A percentile compares a stretch with the other conserved stretches of the same genome.
phyloP scores from a whole-genome alignment of 2,888 invertebrate genomes.

The Eurois occulta region DNA sequence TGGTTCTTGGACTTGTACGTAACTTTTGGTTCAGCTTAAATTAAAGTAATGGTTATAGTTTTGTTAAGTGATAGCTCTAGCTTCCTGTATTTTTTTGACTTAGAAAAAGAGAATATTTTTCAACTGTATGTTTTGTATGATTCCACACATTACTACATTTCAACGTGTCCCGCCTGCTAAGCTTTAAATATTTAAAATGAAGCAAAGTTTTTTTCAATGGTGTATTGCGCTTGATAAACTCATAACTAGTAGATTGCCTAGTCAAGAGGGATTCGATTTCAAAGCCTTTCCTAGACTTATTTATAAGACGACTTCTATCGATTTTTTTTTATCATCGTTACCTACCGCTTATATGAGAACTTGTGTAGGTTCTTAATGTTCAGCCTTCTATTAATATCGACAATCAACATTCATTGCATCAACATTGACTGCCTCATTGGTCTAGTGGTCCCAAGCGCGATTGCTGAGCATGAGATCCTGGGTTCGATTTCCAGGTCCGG shows the following conservation, averaged over 20 bases:
- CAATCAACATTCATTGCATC: no score
- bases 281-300: no score
- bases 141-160: not conserved
- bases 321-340: not conserved
- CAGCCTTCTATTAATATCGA: not conserved
- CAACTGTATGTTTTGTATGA: not conserved
- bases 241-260: not conserved
- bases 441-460: no score
- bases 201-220: not conserved
- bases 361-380: not conserved
- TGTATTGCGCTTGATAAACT: not conserved
- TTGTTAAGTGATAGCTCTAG: not conserved
- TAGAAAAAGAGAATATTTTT: not conserved
- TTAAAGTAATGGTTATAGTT: conserved; percentile 34
- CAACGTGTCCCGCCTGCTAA: not conserved
- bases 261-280: not conserved
- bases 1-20: conserved; percentile 1
- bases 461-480: no score
- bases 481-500: no score
- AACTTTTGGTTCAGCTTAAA: conserved; percentile 17
- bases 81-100: not conserved
- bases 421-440: no score
- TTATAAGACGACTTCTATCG: no score
- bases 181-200: not conserved
- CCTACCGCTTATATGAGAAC: not conserved